Evolutionary conservation across 2,888 invertebrate species (phyloP).

Genomic region (Heliconius ismenius): DNA sequence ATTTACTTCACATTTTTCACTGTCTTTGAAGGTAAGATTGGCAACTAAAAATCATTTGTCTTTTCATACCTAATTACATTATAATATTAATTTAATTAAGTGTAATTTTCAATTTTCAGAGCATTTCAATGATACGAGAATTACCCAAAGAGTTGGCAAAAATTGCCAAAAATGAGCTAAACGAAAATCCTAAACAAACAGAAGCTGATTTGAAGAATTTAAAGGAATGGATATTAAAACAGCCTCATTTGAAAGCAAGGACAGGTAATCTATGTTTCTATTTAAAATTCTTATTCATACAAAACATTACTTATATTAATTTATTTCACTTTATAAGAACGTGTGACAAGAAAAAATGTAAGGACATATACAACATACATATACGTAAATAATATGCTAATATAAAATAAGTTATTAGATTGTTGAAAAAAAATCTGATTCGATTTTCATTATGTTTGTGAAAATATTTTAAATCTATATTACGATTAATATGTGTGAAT

Average conservation of each 20-base stretch:
- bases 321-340: background rate
- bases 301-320: background rate
- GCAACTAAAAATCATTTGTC: too few relatives aligned
- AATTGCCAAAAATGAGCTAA: slow-evolving; percentile 73
- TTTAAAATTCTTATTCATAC: background rate
- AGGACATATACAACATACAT: too few relatives aligned
- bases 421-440: too few relatives aligned
- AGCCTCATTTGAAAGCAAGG: slow-evolving; percentile 79
- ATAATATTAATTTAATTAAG: too few relatives aligned
- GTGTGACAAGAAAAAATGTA: too few relatives aligned
- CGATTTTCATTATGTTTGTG: too few relatives aligned
- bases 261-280: slow-evolving; percentile 66
- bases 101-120: slow-evolving; percentile 15
- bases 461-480: background rate
- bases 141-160: slow-evolving; percentile 72
- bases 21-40: too few relatives aligned
- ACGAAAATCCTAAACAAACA: slow-evolving; percentile 73
- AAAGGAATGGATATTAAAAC: slow-evolving; percentile 79
- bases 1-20: too few relatives aligned
- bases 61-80: too few relatives aligned
- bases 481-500: background rate
- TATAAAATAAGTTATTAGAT: too few relatives aligned
- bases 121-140: slow-evolving; percentile 59
- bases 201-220: slow-evolving; percentile 69
- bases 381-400: background rate